Evolutionary conservation across 2,113 vertebrate species (phyloP).

Genomic region (Barnardius zonarius): DNA sequence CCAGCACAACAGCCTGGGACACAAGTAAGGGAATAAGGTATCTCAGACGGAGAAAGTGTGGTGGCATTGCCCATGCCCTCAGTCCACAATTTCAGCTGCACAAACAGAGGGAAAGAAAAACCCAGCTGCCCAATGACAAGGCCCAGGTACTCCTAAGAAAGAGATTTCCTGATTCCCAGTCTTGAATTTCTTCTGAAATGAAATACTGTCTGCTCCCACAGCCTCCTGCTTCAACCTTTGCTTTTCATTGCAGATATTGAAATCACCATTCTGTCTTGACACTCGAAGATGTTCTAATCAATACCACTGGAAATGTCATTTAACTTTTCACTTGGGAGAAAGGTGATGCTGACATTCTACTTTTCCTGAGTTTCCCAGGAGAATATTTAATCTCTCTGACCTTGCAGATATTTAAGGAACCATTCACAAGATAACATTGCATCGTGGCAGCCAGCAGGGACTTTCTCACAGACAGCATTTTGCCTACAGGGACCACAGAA

Average conservation of each 20-base stretch:
- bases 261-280: slow-evolving; percentile 27
- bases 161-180: not conserved
- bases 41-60: not conserved
- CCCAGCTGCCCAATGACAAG: not conserved
- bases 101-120: not conserved
- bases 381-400: slow-evolving; percentile 69
- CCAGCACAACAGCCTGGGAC: not conserved
- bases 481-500: slow-evolving; percentile 18
- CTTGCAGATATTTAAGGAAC: slow-evolving; percentile 69
- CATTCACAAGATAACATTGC: slow-evolving; percentile 44
- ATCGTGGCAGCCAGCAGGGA: slow-evolving; percentile 46
- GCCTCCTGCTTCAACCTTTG: slow-evolving; percentile 8
- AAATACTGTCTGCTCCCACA: not conserved
- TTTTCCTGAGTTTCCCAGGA: slow-evolving; percentile 60
- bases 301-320: slow-evolving; percentile 71
- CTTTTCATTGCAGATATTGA: slow-evolving; percentile 23
- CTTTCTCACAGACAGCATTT: slow-evolving; percentile 45
- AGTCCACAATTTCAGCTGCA: not conserved
- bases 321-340: slow-evolving; percentile 48
- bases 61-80: not conserved
- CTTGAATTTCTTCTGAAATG: not conserved
- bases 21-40: not conserved
- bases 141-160: not conserved
- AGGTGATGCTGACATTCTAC: slow-evolving; percentile 69
- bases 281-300: slow-evolving; percentile 34